Evolutionary conservation across 2,888 invertebrate genomes (phyloP).

Genomic region (Phyllotreta striolata): DNA sequence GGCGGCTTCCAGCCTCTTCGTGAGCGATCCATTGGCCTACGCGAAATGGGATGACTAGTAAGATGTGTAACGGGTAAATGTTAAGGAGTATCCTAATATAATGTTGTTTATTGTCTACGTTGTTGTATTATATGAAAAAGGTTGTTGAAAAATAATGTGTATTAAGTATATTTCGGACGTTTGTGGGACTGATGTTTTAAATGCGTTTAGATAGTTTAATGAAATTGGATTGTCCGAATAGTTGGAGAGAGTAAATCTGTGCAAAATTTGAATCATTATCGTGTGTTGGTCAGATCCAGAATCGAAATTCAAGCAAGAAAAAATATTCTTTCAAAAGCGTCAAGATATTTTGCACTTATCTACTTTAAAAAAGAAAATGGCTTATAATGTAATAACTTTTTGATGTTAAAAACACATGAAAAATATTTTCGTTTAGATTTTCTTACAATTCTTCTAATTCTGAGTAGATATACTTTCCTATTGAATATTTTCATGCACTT

Average conservation of each 20-base stretch:
- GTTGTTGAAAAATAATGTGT: constrained; percentile 41
- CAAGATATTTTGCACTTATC: too few species aligned
- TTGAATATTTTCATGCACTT: neutral
- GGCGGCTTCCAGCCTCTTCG: constrained; percentile 46
- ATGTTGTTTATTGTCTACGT: constrained; percentile 31
- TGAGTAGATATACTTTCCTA: constrained; percentile 1
- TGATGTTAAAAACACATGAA: too few species aligned
- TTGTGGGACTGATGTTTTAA: constrained; percentile 41
- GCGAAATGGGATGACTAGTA: constrained; percentile 52
- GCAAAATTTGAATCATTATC: neutral
- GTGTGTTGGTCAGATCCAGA: neutral
- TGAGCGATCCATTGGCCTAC: constrained; percentile 53
- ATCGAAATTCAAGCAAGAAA: neutral
- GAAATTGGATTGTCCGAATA: constrained; percentile 21
- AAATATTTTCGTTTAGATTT: neutral
- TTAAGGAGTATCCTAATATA: constrained; percentile 24
- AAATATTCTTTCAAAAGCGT: neutral
- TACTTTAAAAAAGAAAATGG: too few species aligned
- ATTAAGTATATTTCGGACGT: constrained; percentile 36
- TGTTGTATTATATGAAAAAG: constrained; percentile 41
- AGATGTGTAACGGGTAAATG: constrained; percentile 20
- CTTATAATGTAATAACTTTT: too few species aligned
- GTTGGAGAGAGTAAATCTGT: constrained; percentile 12
- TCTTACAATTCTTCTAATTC: constrained; percentile 5
- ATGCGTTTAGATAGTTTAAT: constrained; percentile 35